phyloP scores from a whole-genome alignment of 2,113 vertebrate species.

The Corydoras sp. region DNA sequence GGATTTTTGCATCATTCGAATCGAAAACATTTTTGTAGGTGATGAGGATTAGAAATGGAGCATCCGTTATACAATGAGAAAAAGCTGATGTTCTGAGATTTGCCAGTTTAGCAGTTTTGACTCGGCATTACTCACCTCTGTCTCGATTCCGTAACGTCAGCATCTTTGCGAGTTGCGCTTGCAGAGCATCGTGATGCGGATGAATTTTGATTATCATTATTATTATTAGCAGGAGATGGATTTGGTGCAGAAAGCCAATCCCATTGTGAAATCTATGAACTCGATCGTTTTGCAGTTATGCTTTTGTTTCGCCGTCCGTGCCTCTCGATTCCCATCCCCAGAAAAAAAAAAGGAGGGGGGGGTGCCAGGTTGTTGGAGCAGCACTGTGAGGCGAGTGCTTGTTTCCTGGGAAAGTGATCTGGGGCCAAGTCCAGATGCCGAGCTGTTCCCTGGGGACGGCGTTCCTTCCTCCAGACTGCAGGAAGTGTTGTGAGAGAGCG shows the following conservation, averaged over 20 bases:
- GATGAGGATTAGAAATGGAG: too few relatives aligned
- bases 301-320: neutral
- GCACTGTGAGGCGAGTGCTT: constrained; percentile 67
- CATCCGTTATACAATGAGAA: too few relatives aligned
- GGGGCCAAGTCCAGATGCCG: constrained; percentile 85
- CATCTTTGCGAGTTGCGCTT: constrained; percentile 15
- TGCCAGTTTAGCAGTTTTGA: too few relatives aligned
- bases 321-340: constrained; percentile 12
- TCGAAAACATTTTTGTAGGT: too few relatives aligned
- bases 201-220: too few relatives aligned
- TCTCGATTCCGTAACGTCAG: neutral
- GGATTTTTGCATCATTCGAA: too few relatives aligned
- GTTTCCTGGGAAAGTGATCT: constrained; percentile 86
- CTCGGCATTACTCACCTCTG: too few relatives aligned
- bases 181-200: neutral
- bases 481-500: constrained; percentile 65
- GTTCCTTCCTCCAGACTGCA: constrained; percentile 63
- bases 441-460: constrained; percentile 68
- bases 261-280: too few relatives aligned
- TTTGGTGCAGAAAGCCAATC: too few relatives aligned
- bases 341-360: constrained; percentile 52
- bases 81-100: too few relatives aligned
- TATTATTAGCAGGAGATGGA: too few relatives aligned
- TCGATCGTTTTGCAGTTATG: neutral
- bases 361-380: constrained; percentile 64